phyloP scores from a whole-genome alignment of 2,888 invertebrate genomes.

The Antitype chi region DNA sequence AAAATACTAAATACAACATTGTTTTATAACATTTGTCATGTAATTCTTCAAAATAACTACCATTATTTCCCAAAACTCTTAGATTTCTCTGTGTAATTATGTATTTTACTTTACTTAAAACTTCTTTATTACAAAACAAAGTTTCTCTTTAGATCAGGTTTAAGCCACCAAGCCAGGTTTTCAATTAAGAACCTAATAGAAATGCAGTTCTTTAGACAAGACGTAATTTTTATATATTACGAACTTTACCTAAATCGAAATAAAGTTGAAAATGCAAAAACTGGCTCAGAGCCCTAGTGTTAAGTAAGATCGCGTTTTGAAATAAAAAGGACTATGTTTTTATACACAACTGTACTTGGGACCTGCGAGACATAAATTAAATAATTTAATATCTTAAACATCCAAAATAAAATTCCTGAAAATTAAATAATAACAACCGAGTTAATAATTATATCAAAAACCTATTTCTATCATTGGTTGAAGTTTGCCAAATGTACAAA shows the following conservation, averaged over 20 bases:
- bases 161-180: too few relatives aligned
- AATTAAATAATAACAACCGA: constrained; percentile 25
- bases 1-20: constrained; percentile 55
- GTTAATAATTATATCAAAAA: constrained; percentile 11
- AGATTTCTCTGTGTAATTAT: constrained; percentile 5
- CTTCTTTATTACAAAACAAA: background rate
- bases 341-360: constrained; percentile 59
- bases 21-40: constrained; percentile 16
- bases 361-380: constrained; percentile 34
- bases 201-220: too few relatives aligned
- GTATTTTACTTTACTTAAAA: constrained; percentile 29
- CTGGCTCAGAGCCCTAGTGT: too few relatives aligned
- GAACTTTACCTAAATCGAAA: too few relatives aligned
- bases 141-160: too few relatives aligned
- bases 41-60: constrained; percentile 17
- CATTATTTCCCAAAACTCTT: constrained; percentile 19
- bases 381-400: background rate
- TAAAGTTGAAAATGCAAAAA: too few relatives aligned
- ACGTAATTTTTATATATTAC: too few relatives aligned
- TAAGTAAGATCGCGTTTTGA: too few relatives aligned
- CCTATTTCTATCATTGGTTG: constrained; percentile 28
- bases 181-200: too few relatives aligned
- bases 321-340: constrained; percentile 1
- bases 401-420: constrained; percentile 14
- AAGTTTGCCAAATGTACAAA: constrained; percentile 29